Conservation (phyloP, 2,113 vertebrate species). For the Bucco capensis region DNA sequence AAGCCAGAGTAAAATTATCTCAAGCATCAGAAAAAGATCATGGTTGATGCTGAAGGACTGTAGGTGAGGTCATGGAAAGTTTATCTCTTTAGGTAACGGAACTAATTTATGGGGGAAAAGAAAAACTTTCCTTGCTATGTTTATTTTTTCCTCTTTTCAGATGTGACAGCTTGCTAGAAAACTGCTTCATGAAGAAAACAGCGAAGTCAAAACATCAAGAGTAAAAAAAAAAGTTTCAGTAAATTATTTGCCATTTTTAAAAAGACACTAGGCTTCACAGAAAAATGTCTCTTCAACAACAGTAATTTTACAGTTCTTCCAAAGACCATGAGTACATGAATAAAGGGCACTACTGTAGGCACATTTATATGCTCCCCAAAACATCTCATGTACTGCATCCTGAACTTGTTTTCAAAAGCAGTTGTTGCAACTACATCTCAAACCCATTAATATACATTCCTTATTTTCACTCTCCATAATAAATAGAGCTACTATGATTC, state of each 20-base stretch:
- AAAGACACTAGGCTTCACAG: not conserved
- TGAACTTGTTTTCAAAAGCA: not conserved
- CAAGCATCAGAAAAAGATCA: not conserved
- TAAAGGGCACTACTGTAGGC: accelerated
- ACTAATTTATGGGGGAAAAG: not conserved
- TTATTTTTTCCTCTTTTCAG: not conserved
- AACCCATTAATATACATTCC: not conserved
- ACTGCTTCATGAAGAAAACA: not conserved
- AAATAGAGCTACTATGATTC: not conserved
- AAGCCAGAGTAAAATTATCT: not conserved
- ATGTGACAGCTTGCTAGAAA: not conserved
- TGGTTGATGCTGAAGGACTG: not conserved
- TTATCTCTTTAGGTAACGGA: not conserved
- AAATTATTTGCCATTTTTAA: not conserved
- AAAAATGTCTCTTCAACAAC: not conserved
- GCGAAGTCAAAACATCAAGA: not conserved
- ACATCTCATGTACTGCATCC: not conserved
- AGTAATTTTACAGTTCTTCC: not conserved
- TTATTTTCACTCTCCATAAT: not conserved
- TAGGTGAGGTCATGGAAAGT: not conserved
- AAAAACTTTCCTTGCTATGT: not conserved
- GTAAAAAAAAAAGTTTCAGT: not conserved
- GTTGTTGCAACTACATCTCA: not conserved
- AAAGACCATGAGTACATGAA: not conserved
- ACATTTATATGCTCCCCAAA: not conserved